These are phyloP conservation scores for Charaxes varanes DNA, from an alignment of 1,140 invertebrate genomes.

Conservation along the genomic window DNA sequence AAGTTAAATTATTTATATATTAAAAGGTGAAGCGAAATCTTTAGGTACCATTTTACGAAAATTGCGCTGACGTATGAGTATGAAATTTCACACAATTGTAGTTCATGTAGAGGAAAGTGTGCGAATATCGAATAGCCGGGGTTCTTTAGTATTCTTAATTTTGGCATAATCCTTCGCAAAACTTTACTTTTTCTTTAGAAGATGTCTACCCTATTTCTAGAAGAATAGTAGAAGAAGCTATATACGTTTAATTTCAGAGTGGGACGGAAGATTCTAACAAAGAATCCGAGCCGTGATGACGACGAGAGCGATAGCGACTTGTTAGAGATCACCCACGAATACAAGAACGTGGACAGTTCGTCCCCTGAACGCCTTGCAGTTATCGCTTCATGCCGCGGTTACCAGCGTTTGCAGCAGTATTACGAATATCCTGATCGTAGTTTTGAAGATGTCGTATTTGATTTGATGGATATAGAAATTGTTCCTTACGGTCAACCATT, in stretches of 20 bases:
- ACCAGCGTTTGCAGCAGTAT: constrained; percentile 75
- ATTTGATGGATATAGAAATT: constrained; percentile 80
- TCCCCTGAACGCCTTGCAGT: constrained; percentile 78
- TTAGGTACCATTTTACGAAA: too few species aligned
- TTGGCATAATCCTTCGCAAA: too few species aligned
- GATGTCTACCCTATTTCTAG: too few species aligned
- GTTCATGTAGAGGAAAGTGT: too few species aligned
- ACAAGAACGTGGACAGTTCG: constrained; percentile 82
- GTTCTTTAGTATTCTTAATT: too few species aligned
- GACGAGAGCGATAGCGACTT: constrained; percentile 79
- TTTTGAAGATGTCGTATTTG: constrained; percentile 79
- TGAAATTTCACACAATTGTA: too few species aligned
- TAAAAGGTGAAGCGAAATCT: too few species aligned
- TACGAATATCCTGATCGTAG: constrained; percentile 75
- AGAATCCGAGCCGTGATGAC: constrained; percentile 76
- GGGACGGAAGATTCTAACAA: constrained; percentile 84
- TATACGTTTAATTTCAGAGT: constrained; percentile 75
- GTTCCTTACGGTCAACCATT: constrained; percentile 81
- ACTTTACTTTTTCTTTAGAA: too few species aligned
- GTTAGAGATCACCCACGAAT: constrained; percentile 80
- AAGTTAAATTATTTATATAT: too few species aligned
- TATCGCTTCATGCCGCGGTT: constrained; percentile 78
- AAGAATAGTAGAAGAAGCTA: too few species aligned
- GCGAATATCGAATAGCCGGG: too few species aligned
- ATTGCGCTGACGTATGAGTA: too few species aligned